Base-by-base conservation (phyloP, 1,140 invertebrate species). In the Geopemphigus sp. region DNA sequence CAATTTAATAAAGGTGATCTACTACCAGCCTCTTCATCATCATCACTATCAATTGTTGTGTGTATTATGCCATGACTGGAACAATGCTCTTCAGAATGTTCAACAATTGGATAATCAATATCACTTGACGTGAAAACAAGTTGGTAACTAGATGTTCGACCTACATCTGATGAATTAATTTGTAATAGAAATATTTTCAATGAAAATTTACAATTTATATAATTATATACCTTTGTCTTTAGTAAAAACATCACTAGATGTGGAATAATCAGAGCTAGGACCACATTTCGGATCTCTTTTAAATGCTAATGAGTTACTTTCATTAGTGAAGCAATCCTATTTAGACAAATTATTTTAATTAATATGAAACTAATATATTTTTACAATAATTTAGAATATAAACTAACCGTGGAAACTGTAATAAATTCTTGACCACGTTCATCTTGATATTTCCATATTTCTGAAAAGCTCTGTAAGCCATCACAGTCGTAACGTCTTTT, bases 41-140 rank as follows among this genome's bases (percentile, higher is more conserved):
- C 80, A 17, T 78, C 70, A 57, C 70, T 56, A 57, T 76, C 73
- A 66, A 80, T 73, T 56, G 50, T 56, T 66, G 84, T 84, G 66
- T 85, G 85, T 39, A 86, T 85, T 57, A 85, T 85, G 82, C 85
- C 85, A n/a, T 84, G 84, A 72, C 84, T 84, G 39, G 80, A 81
- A 73, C 81, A 82, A 86, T 91, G 92, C 85, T 94, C 92, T 84
- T 93, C 92, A 24, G 90, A 91, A 84, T 93, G 92, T 86, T 94
- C 93, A 5, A 91, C 92, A 83, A 94, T 94, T 1, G 93, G 92
- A 86, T 94, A 92, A 0, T 93, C 93, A 29, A 93, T 92, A 84
- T 93, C 91, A 56, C 91, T 92, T 64, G 91, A 90, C 83, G 91
- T 72, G 68, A 81, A 66, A 22, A 74, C 72, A 56, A 76, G 53